phyloP scores from a whole-genome alignment of 1,140 invertebrate genomes.

The Aphis craccivora region DNA sequence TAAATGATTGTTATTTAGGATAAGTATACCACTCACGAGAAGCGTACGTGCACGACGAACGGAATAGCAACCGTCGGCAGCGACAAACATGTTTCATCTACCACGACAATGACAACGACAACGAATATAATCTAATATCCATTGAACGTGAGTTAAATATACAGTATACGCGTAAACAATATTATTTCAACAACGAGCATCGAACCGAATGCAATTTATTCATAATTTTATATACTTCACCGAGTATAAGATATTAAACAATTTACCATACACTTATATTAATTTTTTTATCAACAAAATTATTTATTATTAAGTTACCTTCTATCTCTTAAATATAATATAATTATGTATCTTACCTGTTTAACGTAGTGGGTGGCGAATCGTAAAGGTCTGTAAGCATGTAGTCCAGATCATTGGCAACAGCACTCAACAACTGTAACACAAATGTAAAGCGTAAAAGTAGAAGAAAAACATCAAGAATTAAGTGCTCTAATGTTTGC shows the following conservation, averaged over 20 bases:
- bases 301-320: not conserved
- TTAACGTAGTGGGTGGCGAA: conserved; percentile 63
- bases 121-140: not conserved
- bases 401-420: conserved; percentile 76
- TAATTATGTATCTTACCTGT: conserved; percentile 36
- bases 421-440: conserved; percentile 73
- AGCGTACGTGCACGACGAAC: not conserved
- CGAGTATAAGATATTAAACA: not conserved
- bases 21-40: not conserved
- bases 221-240: not conserved
- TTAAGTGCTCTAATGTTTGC: conserved; percentile 30
- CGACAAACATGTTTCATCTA: conserved; percentile 17
- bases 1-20: not conserved
- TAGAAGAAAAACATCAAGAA: conserved; percentile 22
- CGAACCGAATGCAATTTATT: not conserved
- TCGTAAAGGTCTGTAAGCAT: conserved; percentile 75
- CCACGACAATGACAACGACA: not conserved
- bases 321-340: not conserved
- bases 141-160: conserved; percentile 35
- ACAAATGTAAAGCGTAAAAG: not conserved
- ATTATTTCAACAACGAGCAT: not conserved
- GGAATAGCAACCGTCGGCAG: not conserved
- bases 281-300: not conserved
- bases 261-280: not conserved
- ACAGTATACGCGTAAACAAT: not conserved